Evolutionary conservation across 2,797 vertebrate species (phyloP), one percentile per base, ranked within the genome.

Genomic region (Muscicapa comitata): DNA sequence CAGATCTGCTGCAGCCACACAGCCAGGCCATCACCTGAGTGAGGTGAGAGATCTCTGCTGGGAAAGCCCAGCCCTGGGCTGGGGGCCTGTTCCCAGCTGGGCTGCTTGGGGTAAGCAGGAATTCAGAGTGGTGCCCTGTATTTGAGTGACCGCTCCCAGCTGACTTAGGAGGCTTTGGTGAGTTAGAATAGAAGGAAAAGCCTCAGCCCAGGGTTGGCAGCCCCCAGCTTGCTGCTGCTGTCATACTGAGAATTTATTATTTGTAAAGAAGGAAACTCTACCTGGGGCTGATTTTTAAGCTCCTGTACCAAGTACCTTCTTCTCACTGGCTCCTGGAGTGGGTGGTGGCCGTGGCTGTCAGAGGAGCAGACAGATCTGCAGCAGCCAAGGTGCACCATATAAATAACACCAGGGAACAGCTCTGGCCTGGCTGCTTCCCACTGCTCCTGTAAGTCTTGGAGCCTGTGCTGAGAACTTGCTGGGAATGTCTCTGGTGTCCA

Each of bases 271-370:
- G 58, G 31, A 42, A n/a, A 11, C 16, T 1, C 7, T 1, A 3
- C 10, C 51, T 31, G 29, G 43, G 57, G 18, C 29, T 33, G 9
- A 11, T 33, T 58, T 74, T 57, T 11, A 62, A 70, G 19, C 12
- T 29, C 21, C 7, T 16, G 9, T 33, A 14, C 23, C 47, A 26
- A 6, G 0, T 2, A 3, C 8, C 38, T 42, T 26, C 10, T n/a
- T 11, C 45, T 47, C 0, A 0, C 5, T 3, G 45, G 3, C 35
- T 21, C 16, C 4, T 4, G 40, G 9, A 9, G 33, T 1, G 19
- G 24, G 31, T 3, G 4, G 38, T 12, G 72, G 28, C 8, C 0
- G 1, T 16, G 50, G 20, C 62, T 7, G 35, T 33, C 53, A 40
- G 45, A 38, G n/a, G 19, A 25, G n/a, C 50, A 63, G 53, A 9